These are phyloP conservation scores for Chaetodon trifascialis DNA, from an alignment of 2,113 vertebrate genomes.

Conservation along the genomic window DNA sequence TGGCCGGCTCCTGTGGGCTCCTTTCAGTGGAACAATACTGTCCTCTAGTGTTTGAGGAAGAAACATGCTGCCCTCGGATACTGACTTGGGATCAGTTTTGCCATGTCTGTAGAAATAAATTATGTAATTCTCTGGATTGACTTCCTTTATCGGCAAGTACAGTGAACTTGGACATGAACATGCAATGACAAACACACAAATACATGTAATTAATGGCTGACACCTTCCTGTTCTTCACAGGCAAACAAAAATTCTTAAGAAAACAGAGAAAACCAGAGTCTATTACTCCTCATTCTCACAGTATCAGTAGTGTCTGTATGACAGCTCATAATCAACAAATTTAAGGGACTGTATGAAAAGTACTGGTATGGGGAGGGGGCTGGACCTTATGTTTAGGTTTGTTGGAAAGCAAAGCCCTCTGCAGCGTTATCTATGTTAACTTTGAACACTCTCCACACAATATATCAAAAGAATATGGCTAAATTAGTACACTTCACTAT, in stretches of 20 bases:
- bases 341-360: not conserved
- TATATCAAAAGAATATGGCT: not conserved
- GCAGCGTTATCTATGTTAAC: not conserved
- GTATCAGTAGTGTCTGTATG: not conserved
- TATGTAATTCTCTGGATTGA: not conserved
- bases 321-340: not conserved
- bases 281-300: not conserved
- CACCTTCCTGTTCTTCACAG: not conserved
- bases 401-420: not conserved
- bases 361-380: not conserved
- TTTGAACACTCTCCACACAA: not conserved
- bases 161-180: not conserved
- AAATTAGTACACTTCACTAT: not conserved
- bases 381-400: not conserved
- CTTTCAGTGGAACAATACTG: slow-evolving; percentile 50
- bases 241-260: not conserved
- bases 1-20: not conserved
- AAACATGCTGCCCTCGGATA: not conserved
- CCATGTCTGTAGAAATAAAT: no score
- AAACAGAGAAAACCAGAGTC: not conserved
- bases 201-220: not conserved
- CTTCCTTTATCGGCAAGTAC: not conserved
- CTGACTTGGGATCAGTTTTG: slow-evolving; percentile 16
- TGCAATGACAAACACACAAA: not conserved
- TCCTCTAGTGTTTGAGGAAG: slow-evolving; percentile 58